Percentiles rank a stretch among this genome's conserved stretches.
Evolutionary conservation across 1,140 invertebrate species (phyloP).

Genomic region (Chionoecetes opilio): DNA sequence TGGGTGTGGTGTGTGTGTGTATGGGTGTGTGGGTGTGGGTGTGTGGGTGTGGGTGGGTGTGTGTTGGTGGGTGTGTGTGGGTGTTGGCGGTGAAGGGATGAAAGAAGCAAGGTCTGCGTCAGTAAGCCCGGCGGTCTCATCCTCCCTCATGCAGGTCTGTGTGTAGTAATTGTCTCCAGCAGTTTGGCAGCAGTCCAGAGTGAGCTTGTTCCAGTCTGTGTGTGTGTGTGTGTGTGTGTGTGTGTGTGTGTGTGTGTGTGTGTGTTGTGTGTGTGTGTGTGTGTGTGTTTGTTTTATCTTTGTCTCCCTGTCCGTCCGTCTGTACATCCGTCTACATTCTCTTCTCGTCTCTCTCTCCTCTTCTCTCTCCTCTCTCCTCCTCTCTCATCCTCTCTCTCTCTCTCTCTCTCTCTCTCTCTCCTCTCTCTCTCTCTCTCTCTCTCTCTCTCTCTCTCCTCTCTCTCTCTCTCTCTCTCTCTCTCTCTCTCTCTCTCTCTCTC

Average conservation of each 20-base stretch:
- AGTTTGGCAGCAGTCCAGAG: slow-evolving; percentile 24
- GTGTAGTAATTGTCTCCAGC: slow-evolving; percentile 47
- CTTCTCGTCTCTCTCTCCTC: not conserved
- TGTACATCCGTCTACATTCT: not conserved
- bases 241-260: slow-evolving; percentile 18
- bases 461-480: no score
- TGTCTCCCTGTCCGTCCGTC: not conserved
- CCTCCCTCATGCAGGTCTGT: not conserved
- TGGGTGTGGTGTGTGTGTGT: no score
- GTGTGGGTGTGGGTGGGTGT: not conserved
- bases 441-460: no score
- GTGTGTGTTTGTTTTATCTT: not conserved
- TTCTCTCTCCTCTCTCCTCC: not conserved
- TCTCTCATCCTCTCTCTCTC: not conserved
- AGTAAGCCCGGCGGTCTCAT: not conserved
- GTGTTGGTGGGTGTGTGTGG: not conserved
- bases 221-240: slow-evolving; percentile 19
- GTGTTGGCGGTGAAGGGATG: no score
- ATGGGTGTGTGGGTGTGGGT: no score
- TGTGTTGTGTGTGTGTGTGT: slow-evolving; percentile 21
- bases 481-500: no score
- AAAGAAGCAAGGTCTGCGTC: not conserved
- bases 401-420: slow-evolving; percentile 24
- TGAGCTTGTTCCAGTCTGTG: not conserved
- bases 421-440: no score